Conservation (phyloP, 2,113 vertebrate genomes). For the Rattus norvegicus region GRCr8 NC_086021.1:155350501-155351000, state of each 20-base stretch:
- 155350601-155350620: slow-evolving; percentile 82
- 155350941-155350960: slow-evolving; percentile 73
- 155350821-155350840: slow-evolving; percentile 73
- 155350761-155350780: slow-evolving; percentile 85
- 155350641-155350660: slow-evolving; percentile 86
- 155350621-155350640: slow-evolving; percentile 85
- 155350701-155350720: slow-evolving; percentile 85
- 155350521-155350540: slow-evolving; percentile 85
- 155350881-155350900: slow-evolving; percentile 81
- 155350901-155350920: slow-evolving; percentile 76
- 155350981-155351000: slow-evolving; percentile 78
- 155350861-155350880: slow-evolving; percentile 76
- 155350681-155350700: slow-evolving; percentile 80
- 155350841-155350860: slow-evolving; percentile 77
- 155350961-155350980: slow-evolving; percentile 75
- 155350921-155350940: slow-evolving; percentile 78
- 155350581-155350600: slow-evolving; percentile 90
- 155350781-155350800: slow-evolving; percentile 79
- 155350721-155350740: slow-evolving; percentile 73
- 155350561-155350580: slow-evolving; percentile 87
- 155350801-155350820: slow-evolving; percentile 68
- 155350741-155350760: slow-evolving; percentile 75
- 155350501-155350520: slow-evolving; percentile 78
- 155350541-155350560: slow-evolving; percentile 89
- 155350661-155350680: slow-evolving; percentile 86